Conservation (phyloP, 2,113 vertebrate genomes). For the Brachypteracias leptosomus region DNA sequence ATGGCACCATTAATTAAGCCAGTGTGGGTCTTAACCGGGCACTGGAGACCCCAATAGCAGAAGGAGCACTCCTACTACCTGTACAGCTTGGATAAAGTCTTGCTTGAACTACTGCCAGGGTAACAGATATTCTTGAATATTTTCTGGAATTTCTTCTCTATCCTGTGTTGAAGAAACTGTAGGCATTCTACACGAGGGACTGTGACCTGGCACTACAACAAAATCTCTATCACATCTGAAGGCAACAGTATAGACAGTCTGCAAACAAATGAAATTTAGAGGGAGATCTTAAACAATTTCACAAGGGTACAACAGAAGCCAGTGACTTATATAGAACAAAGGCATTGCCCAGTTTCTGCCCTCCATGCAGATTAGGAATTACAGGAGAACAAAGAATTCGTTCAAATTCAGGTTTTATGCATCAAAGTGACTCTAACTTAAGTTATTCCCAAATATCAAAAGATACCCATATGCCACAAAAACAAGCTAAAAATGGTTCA, state of each 20-base stretch:
- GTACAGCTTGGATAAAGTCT: neutral
- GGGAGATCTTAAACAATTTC: neutral
- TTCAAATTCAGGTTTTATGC: neutral
- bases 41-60: neutral
- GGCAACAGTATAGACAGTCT: neutral
- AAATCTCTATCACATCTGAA: neutral
- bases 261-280: neutral
- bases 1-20: neutral
- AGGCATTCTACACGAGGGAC: neutral
- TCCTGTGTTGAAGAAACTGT: neutral
- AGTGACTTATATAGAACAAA: neutral
- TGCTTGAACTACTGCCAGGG: neutral
- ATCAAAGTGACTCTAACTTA: slow-evolving; percentile 17
- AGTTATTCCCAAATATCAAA: slow-evolving; percentile 9
- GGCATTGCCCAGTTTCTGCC: neutral
- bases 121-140: neutral
- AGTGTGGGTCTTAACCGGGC: neutral
- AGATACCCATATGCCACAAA: slow-evolving; percentile 35
- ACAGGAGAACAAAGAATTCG: neutral
- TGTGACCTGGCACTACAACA: neutral
- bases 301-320: neutral
- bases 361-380: neutral
- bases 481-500: slow-evolving; percentile 33
- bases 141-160: neutral
- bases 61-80: neutral